These are phyloP conservation scores for Psittacula derbiana DNA, from an alignment of 2,797 vertebrate species.

Conservation along the genomic window DNA sequence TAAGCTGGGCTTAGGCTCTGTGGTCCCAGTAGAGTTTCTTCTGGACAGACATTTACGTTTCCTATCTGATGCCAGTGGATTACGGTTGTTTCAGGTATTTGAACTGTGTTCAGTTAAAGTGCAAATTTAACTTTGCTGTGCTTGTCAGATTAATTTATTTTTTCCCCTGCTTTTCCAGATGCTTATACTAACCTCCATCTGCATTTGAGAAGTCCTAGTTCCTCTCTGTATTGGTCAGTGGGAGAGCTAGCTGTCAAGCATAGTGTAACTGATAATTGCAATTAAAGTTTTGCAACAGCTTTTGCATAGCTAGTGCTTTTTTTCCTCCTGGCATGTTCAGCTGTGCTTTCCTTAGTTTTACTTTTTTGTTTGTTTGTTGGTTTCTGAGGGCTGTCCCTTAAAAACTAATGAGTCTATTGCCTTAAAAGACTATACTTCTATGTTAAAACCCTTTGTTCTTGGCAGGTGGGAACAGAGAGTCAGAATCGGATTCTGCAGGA, in stretches of 20 bases:
- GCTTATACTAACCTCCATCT: not conserved
- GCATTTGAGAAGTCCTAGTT: not conserved
- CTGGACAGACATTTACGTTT: conserved; percentile 88
- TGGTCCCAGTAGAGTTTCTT: conserved; percentile 95
- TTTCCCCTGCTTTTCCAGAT: not conserved
- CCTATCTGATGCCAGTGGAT: conserved; percentile 86
- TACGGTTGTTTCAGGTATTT: conserved; percentile 92
- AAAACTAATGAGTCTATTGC: not conserved
- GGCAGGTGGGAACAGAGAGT: conserved; percentile 90
- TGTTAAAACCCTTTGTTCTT: conserved; percentile 40
- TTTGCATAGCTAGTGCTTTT: not conserved
- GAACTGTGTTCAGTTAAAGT: not conserved
- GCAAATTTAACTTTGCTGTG: not conserved
- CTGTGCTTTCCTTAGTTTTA: not conserved
- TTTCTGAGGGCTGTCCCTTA: not conserved
- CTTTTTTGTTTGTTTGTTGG: not conserved
- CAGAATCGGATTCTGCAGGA: conserved; percentile 88
- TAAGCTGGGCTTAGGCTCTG: conserved; percentile 89
- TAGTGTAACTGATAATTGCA: not conserved
- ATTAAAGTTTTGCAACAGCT: not conserved
- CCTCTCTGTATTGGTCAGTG: not conserved
- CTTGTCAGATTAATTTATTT: not conserved
- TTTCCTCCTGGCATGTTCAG: not conserved
- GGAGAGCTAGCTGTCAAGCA: not conserved
- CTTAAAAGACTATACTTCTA: not conserved